Percentiles rank a stretch among this genome's conserved stretches.
These are phyloP conservation scores for Pagrus major DNA, from an alignment of 2,113 vertebrate genomes.

Conservation along the genomic window DNA sequence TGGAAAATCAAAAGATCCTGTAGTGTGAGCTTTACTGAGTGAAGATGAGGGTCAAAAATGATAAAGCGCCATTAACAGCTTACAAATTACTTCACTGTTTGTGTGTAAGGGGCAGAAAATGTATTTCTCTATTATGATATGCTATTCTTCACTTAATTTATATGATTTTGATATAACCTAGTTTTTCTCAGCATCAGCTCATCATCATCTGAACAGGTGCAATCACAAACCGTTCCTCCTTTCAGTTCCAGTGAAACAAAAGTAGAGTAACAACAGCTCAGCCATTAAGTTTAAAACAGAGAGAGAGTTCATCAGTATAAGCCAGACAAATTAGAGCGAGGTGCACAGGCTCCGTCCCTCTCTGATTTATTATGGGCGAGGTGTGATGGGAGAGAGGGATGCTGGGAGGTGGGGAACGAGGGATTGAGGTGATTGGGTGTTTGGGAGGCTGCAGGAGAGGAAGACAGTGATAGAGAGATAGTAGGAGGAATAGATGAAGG, in stretches of 20 bases:
- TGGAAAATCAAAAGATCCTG: no score
- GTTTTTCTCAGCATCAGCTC: no score
- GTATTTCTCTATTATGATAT: background rate
- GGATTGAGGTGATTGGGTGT: constrained; percentile 63
- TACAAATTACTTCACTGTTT: constrained; percentile 1
- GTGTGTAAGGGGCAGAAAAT: background rate
- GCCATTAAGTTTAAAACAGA: background rate
- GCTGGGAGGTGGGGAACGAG: constrained; percentile 61
- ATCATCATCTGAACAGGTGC: background rate
- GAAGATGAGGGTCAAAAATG: constrained; percentile 33
- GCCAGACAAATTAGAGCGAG: constrained; percentile 12
- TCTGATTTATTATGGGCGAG: constrained; percentile 61
- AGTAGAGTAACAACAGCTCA: background rate
- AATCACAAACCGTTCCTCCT: background rate
- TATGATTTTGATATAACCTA: background rate
- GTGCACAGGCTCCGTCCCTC: constrained; percentile 13
- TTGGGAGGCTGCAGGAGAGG: constrained; percentile 58
- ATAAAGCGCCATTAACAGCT: constrained; percentile 16
- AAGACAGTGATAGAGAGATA: constrained; percentile 70
- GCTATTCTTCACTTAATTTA: constrained; percentile 1
- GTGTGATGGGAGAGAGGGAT: constrained; percentile 60
- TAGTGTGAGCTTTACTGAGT: no score
- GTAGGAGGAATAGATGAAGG: constrained; percentile 67
- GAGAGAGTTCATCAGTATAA: background rate
- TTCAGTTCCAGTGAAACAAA: background rate